Percentiles rank a stretch among this genome's conserved stretches.
Evolutionary conservation across 2,113 vertebrate genomes (phyloP).

Genomic region (Sphyrna mokarran): DNA sequence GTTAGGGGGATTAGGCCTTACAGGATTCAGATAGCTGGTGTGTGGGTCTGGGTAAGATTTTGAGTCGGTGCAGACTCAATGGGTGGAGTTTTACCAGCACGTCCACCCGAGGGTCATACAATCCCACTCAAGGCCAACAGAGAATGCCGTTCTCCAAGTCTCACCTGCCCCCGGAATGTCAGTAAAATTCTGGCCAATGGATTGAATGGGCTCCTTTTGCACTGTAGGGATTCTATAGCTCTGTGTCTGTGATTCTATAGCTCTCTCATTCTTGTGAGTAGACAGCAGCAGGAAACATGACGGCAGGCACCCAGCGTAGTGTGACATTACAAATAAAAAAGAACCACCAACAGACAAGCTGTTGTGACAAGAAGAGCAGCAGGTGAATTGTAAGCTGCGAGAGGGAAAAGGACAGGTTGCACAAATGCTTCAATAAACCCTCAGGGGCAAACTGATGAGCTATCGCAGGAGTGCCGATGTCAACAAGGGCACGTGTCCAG

Average conservation of each 20-base stretch:
- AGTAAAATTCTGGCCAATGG: no score
- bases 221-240: no score
- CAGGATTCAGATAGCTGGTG: no score
- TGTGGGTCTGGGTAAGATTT: no score
- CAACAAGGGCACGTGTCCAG: background rate
- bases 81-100: no score
- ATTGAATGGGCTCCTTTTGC: no score
- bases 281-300: background rate
- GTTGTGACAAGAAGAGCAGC: background rate
- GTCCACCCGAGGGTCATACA: no score
- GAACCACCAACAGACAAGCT: background rate
- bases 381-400: background rate
- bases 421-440: background rate
- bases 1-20: no score
- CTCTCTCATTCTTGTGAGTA: background rate
- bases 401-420: slow-evolving; percentile 10
- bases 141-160: no score
- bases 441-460: background rate
- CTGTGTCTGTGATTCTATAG: background rate
- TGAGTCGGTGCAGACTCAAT: no score
- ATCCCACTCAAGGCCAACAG: no score
- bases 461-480: background rate
- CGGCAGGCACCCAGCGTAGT: background rate
- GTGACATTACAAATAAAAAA: background rate
- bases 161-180: no score